These are phyloP conservation scores for Trilocha varians DNA, from an alignment of 2,888 invertebrate species.

Conservation along the genomic window DNA sequence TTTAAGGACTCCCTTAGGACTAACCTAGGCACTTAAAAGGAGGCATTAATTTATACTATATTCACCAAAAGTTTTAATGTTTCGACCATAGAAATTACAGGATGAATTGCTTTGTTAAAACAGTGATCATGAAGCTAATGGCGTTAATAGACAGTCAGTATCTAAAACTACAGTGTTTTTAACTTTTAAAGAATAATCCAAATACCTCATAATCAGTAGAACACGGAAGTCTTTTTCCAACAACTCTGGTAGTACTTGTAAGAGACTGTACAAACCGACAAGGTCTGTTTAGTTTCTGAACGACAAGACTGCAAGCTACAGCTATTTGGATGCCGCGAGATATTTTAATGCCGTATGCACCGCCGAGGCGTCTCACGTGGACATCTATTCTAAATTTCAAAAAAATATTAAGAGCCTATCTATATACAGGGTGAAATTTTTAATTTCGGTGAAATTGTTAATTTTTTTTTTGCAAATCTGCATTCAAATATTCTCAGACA, in stretches of 20 bases:
- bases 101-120: too few species aligned
- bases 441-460: too few species aligned
- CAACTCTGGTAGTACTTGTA: constrained; percentile 73
- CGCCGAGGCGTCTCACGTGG: constrained; percentile 44
- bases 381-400: constrained; percentile 75
- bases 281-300: constrained; percentile 73
- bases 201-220: constrained; percentile 68
- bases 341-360: constrained; percentile 81
- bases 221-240: constrained; percentile 71
- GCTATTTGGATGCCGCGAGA: constrained; percentile 70
- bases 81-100: too few species aligned
- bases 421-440: too few species aligned
- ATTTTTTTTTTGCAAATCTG: too few species aligned
- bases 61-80: too few species aligned
- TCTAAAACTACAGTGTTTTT: not conserved
- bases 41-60: too few species aligned
- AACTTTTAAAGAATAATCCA: not conserved
- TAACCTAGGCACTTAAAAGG: too few species aligned
- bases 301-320: constrained; percentile 57
- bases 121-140: too few species aligned
- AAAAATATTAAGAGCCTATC: not conserved
- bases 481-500: too few species aligned
- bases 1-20: too few species aligned
- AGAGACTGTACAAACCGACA: constrained; percentile 77
- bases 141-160: too few species aligned